Evolutionary conservation across 1,140 invertebrate species (phyloP), one percentile per base, ranked within the genome.

Genomic region (Bombus difficillimus): DNA sequence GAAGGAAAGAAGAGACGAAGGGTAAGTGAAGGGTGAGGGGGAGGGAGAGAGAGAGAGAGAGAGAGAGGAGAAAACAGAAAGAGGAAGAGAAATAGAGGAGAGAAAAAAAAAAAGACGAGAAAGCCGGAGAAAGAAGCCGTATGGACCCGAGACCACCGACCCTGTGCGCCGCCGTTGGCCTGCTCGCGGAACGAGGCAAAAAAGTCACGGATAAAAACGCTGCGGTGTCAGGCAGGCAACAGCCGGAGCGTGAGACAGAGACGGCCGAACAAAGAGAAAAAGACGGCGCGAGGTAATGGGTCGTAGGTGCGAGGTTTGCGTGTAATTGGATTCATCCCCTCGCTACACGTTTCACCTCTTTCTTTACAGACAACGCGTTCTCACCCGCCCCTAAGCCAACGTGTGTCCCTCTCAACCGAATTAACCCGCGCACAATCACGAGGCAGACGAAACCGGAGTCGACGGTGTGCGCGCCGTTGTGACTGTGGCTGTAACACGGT

Each of bases 251-350:
- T 59, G n/a, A 39, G 59, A 84, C 13, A 76, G 83, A 79, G 59
- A 68, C 43, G 43, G 59, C 41, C 37, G 53, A 41, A 79, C 66
- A 53, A 73, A 72, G 78, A 78, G 57, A 81, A 68, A 79, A 76
- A 92, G 76, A 71, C 89, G 85, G 82, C 86, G 90, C 83, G 88
- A 91, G 85, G 90, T 93, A 94, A 94, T 94, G 91, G 93, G 90
- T 89, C 91, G 90, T 92, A 91, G 92, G 92, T 93, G 93, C 88
- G 90, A 93, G 92, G 91, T 93, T 94, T 92, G 91, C 91, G 86
- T 92, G 93, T 94, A 94, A 95, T 94, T 93, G 93, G 93, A 95
- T 94, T 93, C 93, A 93, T 93, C 90, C 90, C 91, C 87, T 88
- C 85, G 71, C 84, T 82, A 86, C 81, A 57, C 88, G 86, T 86